Conservation (phyloP, 2,888 invertebrate genomes). For the Hyposoter dolosus region DNA sequence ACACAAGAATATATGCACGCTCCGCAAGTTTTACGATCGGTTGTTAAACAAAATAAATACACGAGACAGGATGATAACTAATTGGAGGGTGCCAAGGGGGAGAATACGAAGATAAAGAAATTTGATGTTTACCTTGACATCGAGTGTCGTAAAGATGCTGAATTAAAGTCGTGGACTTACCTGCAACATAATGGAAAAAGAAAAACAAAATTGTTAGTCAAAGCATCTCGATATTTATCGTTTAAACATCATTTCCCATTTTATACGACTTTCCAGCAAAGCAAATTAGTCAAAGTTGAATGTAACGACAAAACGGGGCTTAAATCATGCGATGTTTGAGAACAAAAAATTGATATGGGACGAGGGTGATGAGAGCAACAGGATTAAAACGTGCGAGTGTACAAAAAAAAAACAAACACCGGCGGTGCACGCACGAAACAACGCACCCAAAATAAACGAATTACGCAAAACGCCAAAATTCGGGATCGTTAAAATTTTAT, state of each 20-base stretch:
- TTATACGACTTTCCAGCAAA: neutral
- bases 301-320: neutral
- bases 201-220: neutral
- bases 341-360: neutral
- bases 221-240: neutral
- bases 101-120: slow-evolving; percentile 18
- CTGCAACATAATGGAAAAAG: slow-evolving; percentile 48
- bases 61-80: slow-evolving; percentile 30
- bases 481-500: slow-evolving; percentile 48
- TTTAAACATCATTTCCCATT: slow-evolving; percentile 18
- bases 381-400: slow-evolving; percentile 40
- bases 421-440: neutral
- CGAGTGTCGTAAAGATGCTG: slow-evolving; percentile 51
- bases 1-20: neutral
- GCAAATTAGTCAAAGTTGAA: neutral
- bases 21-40: slow-evolving; percentile 48
- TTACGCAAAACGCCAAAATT: slow-evolving; percentile 41
- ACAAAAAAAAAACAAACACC: neutral
- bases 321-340: neutral
- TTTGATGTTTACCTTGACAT: slow-evolving; percentile 58
- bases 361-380: slow-evolving; percentile 5
- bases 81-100: slow-evolving; percentile 1
- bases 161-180: slow-evolving; percentile 62
- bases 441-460: slow-evolving; percentile 9
- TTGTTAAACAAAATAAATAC: slow-evolving; percentile 57